Evolutionary conservation across 2,888 invertebrate species (phyloP), one percentile per base, ranked within the genome.

Genomic region (Drosophila infuscata): DNA sequence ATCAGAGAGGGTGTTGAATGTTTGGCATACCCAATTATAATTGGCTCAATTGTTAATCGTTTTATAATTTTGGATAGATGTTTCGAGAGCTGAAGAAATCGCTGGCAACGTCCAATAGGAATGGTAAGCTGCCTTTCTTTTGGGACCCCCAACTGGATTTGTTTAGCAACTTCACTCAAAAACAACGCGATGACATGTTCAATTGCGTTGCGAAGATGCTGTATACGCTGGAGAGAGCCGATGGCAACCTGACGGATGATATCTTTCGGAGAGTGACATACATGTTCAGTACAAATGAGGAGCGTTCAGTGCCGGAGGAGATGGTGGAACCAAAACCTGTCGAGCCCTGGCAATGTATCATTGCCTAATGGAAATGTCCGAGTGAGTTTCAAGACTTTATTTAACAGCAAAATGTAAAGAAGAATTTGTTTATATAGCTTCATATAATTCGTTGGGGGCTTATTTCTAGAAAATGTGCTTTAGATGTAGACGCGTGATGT

Each of bases 341-440:
- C 4, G 2, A n/a, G 2, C 9, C 46, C 20, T 30, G 3, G 20
- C 2, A 1, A 5, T 58, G 62, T 30, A 1, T 2, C 25, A 29
- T 66, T 32, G 33, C 20, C 11, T 68, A 35, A 52, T 15, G 2
- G 17, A 36, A 35, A 33, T 25, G 8, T 32, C 6, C 3, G 15
- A 8, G 60, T 82, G 48, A 78, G 80, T 80, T 82, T 72, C 52
- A 88, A 78, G 81, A 73, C 67, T 82, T 89, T 78, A 74, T 83
- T 46, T 83, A 90, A 90, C 86, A 83, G 72, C 86, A 90, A 88
- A 88, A 81, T 88, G 71, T 77, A 88, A 88, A 81, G 69, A 78
- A 72, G 60, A 41, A 20, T 15, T 72, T 63, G 54, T 58, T 8
- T 62, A 57, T 73, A 74, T 74, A 82, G 70, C 69, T 62, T 74